Percentiles rank a stretch among this genome's conserved stretches.
Evolutionary conservation across 1,140 invertebrate species (phyloP).

Genomic region (Phymorhynchus buccinoides): DNA sequence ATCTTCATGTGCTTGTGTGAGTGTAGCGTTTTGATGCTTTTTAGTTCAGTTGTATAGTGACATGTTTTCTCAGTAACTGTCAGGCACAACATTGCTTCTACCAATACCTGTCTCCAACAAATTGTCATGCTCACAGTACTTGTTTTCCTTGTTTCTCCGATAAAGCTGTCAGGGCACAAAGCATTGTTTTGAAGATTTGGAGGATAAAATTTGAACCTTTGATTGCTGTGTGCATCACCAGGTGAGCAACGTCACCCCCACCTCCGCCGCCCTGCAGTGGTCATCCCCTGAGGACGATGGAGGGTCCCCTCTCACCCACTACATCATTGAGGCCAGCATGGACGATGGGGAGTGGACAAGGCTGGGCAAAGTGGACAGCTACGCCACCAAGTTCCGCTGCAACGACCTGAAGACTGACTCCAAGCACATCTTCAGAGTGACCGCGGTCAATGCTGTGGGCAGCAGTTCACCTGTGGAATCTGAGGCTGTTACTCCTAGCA

Average conservation of each 20-base stretch:
- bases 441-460: conserved; percentile 93
- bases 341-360: conserved; percentile 81
- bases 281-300: conserved; percentile 97
- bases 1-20: too few species aligned
- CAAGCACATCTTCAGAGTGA: conserved; percentile 78
- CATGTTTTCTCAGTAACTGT: too few species aligned
- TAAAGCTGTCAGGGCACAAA: too few species aligned
- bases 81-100: too few species aligned
- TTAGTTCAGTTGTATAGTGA: too few species aligned
- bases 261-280: conserved; percentile 93
- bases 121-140: too few species aligned
- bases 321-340: conserved; percentile 87
- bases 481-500: conserved; percentile 89
- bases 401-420: conserved; percentile 80
- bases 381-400: conserved; percentile 75
- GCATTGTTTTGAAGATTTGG: too few species aligned
- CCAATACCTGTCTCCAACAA: too few species aligned
- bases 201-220: too few species aligned
- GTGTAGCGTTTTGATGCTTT: too few species aligned
- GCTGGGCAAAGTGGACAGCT: conserved; percentile 83
- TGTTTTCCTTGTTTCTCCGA: too few species aligned
- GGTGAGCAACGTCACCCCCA: conserved; percentile 51
- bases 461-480: conserved; percentile 88
- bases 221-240: too few species aligned
- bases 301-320: conserved; percentile 94